Conservation (phyloP, 2,113 vertebrate genomes). For the Scolopax mira region DNA sequence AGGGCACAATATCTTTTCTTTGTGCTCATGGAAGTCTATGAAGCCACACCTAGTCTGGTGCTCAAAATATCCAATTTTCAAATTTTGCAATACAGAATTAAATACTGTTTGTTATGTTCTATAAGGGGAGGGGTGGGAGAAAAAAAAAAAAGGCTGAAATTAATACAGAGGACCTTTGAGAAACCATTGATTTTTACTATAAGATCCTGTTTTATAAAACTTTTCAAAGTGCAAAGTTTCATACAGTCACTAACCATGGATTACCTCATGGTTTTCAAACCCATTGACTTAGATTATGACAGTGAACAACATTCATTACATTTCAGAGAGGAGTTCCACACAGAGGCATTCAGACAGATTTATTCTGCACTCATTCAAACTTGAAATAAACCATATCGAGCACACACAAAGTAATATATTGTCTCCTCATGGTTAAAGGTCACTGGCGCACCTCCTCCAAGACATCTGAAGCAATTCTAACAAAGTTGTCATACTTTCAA, state of each 20-base stretch:
- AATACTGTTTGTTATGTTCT: neutral
- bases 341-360: neutral
- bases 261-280: neutral
- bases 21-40: neutral
- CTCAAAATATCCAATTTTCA: neutral
- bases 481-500: slow-evolving; percentile 65
- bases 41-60: neutral
- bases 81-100: neutral
- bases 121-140: too few species aligned
- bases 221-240: neutral
- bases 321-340: neutral
- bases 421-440: neutral
- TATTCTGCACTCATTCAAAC: slow-evolving; percentile 6
- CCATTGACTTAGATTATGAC: neutral
- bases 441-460: neutral
- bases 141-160: neutral
- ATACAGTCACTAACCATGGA: neutral
- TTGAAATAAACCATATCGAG: slow-evolving; percentile 1
- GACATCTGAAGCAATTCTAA: slow-evolving; percentile 35
- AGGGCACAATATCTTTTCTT: neutral
- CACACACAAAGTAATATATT: neutral
- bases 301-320: neutral
- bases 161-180: neutral
- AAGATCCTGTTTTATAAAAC: neutral
- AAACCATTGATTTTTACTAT: neutral